phyloP scores from a whole-genome alignment of 1,140 invertebrate species.

The Steinernema feltiae region DNA sequence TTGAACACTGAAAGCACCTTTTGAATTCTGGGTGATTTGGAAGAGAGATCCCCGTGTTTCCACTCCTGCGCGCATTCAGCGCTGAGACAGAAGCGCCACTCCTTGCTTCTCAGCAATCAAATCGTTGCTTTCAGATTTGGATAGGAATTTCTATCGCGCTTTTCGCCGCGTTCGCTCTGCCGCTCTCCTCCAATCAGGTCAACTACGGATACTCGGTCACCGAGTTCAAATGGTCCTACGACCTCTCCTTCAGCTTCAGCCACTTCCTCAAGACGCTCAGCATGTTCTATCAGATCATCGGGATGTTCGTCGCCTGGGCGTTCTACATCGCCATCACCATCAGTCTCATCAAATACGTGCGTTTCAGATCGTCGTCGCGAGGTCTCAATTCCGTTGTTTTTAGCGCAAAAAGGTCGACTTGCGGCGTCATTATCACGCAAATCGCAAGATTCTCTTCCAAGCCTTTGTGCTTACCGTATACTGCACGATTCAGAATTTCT shows the following conservation, averaged over 20 bases:
- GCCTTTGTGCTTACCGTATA: background rate
- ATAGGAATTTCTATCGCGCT: background rate
- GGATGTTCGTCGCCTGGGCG: background rate
- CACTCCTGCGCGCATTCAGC: no score
- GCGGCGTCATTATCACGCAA: background rate
- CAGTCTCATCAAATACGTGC: background rate
- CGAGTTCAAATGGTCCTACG: background rate
- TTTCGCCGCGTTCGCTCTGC: background rate
- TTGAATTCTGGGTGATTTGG: no score
- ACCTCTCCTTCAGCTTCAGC: background rate
- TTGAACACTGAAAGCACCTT: background rate
- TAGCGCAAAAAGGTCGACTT: background rate
- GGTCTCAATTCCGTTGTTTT: background rate
- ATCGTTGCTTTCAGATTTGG: background rate
- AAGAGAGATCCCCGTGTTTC: no score
- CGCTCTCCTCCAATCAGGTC: background rate
- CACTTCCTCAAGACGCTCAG: background rate
- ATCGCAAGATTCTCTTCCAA: background rate
- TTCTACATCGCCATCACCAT: background rate
- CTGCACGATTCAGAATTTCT: background rate
- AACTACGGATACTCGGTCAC: background rate
- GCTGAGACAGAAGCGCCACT: no score
- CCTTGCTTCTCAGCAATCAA: background rate
- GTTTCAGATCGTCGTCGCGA: background rate
- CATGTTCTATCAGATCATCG: background rate